Base-by-base conservation (phyloP, 2,888 invertebrate species). In the Hedychridium roseum region DNA sequence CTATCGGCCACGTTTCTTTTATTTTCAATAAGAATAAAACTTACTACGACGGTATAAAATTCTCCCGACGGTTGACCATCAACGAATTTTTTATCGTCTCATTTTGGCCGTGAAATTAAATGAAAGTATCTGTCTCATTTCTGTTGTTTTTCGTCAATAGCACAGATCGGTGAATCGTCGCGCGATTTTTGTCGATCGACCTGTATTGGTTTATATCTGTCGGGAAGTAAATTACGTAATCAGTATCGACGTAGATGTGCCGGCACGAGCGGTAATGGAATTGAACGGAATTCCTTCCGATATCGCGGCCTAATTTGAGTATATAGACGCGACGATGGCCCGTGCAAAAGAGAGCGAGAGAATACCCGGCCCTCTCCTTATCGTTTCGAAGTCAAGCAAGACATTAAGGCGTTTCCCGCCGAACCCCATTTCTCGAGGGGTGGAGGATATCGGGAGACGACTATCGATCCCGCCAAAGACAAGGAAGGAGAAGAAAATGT, bases 351-450 rank as follows among this genome's bases (percentile, higher is more conserved):
- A 34, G 15, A 27, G 16, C n/a, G n/a, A n/a, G n/a, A n/a, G n/a
- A n/a, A n/a, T n/a, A n/a, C n/a, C n/a, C n/a, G n/a, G 18, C 12
- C 37, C 20, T 23, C 5, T 42, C 46, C 38, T 46, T 38, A 36
- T 44, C 47, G 30, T 21, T n/a, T 28, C 37, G 16, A 15, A 21
- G 34, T 41, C 26, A 43, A 47, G 43, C 47, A 30, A 53, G 37
- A 53, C 47, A 23, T 41, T 43, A 34, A 54, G 48, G 54, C 53
- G 26, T 54, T 41, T 43, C 54, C 41, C 46, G 26, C 37, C 26
- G 34, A n/a, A 30, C 23, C 11, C 16, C 34, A 15, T 14, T n/a
- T n/a, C n/a, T 21, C 31, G 20, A 31, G 20, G 35, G 36, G n/a
- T n/a, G n/a, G n/a, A n/a, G n/a, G 12, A 23, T 18, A 35, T 35